These are phyloP conservation scores for Tetranychus urticae DNA, from an alignment of 1,140 invertebrate genomes.

Conservation along the genomic window DNA sequence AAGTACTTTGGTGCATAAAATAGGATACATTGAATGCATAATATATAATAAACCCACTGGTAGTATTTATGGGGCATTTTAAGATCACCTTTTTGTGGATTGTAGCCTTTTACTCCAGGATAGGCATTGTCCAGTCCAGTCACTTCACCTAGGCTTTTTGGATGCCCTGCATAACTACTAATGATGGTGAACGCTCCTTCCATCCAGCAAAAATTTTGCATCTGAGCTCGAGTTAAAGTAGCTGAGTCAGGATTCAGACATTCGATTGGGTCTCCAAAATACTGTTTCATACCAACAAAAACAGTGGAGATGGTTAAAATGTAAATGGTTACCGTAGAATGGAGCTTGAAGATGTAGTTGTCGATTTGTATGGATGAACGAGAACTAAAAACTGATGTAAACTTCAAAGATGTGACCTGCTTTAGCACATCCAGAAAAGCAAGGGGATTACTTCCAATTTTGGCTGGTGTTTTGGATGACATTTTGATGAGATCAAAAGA, in stretches of 20 bases:
- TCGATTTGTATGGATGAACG: not conserved
- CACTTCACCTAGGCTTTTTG: no score
- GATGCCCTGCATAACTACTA: not conserved
- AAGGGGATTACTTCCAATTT: no score
- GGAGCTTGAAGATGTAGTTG: conserved; percentile 19
- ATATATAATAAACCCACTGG: conserved; percentile 12
- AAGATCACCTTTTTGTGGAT: conserved; percentile 28
- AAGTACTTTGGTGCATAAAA: conserved; percentile 85
- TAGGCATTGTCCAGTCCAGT: not conserved
- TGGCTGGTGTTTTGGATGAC: no score
- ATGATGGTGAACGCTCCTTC: not conserved
- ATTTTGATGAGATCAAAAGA: no score
- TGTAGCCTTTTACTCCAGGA: not conserved
- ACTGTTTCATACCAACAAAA: conserved; percentile 27
- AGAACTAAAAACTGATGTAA: not conserved
- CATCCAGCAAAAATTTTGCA: not conserved
- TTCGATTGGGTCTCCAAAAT: conserved; percentile 25
- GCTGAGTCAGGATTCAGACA: not conserved
- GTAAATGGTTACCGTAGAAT: conserved; percentile 27
- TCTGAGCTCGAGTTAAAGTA: not conserved
- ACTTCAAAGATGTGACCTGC: no score
- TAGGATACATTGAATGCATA: conserved; percentile 30
- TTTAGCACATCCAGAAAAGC: no score
- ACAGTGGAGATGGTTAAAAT: conserved; percentile 26
- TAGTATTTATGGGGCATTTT: conserved; percentile 23